phyloP scores from a whole-genome alignment of 2,113 vertebrate genomes.

The Ramphastos sulfuratus region DNA sequence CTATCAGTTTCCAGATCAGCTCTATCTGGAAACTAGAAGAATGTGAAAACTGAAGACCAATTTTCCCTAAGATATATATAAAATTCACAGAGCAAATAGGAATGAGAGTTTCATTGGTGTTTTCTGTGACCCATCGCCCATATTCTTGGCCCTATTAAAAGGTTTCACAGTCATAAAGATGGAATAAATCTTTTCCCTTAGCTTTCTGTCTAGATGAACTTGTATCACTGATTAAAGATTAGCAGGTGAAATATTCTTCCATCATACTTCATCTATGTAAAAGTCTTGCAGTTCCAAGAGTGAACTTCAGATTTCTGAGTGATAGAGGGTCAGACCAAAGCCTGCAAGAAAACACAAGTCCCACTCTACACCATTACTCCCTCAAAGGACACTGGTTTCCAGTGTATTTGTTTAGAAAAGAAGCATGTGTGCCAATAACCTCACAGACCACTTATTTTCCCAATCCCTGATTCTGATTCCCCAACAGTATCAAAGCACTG shows the following conservation, averaged over 20 bases:
- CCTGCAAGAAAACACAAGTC: background rate
- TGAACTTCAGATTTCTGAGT: background rate
- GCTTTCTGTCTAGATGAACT: background rate
- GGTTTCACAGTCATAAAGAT: background rate
- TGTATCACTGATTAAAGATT: background rate
- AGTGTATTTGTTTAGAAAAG: background rate
- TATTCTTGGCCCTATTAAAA: background rate
- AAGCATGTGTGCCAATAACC: background rate
- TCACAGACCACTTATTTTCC: background rate
- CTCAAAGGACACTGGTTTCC: background rate
- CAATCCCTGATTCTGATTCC: background rate
- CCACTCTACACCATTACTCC: background rate
- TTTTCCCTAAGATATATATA: background rate
- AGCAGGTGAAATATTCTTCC: background rate
- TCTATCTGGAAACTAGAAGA: background rate
- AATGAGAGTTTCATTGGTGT: background rate
- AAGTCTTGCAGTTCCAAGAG: background rate
- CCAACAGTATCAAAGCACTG: background rate
- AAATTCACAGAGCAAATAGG: background rate
- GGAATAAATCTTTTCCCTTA: background rate
- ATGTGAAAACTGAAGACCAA: background rate
- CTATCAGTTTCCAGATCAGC: no score
- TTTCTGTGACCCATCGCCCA: background rate
- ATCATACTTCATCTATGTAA: background rate
- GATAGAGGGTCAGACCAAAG: background rate